Evolutionary conservation across 2,888 invertebrate species (phyloP), one percentile per base, ranked within the genome.

Genomic region (Eristalis arbustorum): DNA sequence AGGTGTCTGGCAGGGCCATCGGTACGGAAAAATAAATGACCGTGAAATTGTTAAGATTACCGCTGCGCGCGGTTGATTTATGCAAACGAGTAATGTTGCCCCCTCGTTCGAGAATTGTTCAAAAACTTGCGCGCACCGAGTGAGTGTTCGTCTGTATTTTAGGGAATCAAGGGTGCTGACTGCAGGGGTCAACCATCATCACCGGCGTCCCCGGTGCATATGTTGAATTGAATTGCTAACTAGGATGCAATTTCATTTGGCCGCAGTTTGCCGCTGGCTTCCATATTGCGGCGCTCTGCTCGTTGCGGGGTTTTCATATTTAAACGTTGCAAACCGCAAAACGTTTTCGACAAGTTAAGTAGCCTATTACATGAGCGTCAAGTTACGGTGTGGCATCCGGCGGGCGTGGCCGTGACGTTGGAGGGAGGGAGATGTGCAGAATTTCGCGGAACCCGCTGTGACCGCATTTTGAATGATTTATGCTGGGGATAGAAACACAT

Each of bases 21-120:
- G 72, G 40, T 63, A 73, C 74, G 81, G 64, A 85, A 72, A 81
- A 68, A 49, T 49, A 81, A 81, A 73, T 73, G 72, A 81, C 81
- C 81, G 77, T 81, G 73, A 85, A 85, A 85, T 61, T 72, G 67
- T 37, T 18, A 42, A 67, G 67, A 62, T 84, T 22, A 13, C n/a
- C 63, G 40, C 40, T 68, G 37, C 28, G 37, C 31, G 67, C 25
- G 14, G 28, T 4, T 42, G 61, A 40, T 61, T 61, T 71, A 61
- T 71, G 62, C 72, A 72, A 62, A 72, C 42, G 42, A 42, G 28
- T 31, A 40, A 18, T 56, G 11, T 23, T 0, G 13, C 11, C 59
- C 18, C 18, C 42, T 18, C 42, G 25, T 3, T 42, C 8, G 31
- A 31, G 31, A 31, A 31, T 8, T 31, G 31, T 10, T 31, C 31